Conservation (phyloP, 2,797 vertebrate genomes). For the Bradypodion pumilum region DNA sequence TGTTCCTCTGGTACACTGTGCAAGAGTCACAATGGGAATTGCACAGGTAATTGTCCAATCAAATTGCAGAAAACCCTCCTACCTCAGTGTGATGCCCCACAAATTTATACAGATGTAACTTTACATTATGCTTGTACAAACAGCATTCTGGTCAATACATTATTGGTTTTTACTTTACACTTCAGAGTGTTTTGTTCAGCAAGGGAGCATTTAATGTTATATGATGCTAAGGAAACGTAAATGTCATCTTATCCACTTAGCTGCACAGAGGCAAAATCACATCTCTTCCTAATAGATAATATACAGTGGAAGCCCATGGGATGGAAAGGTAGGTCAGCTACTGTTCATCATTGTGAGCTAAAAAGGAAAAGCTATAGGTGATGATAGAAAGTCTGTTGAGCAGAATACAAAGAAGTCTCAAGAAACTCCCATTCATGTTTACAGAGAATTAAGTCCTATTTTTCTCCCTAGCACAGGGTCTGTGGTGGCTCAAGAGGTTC, state of each 20-base stretch:
- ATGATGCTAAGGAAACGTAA: too few species aligned
- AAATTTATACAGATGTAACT: too few species aligned
- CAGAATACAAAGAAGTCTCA: not conserved
- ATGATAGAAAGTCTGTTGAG: not conserved
- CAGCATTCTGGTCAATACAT: not conserved
- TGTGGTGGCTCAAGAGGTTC: too few species aligned
- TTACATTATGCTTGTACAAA: too few species aligned
- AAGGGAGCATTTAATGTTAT: not conserved
- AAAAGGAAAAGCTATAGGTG: not conserved
- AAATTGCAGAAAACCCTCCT: too few species aligned
- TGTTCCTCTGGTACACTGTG: too few species aligned
- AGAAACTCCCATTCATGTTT: not conserved
- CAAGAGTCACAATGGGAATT: too few species aligned
- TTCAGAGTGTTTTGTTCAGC: not conserved
- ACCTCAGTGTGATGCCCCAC: too few species aligned
- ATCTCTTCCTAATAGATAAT: not conserved
- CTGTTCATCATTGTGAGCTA: not conserved
- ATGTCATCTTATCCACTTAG: not conserved
- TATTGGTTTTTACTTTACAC: not conserved
- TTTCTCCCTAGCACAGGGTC: too few species aligned
- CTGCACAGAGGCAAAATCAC: not conserved
- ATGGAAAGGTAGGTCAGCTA: not conserved
- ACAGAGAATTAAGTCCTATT: too few species aligned
- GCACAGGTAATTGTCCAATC: too few species aligned
- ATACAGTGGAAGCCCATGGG: not conserved